Evolutionary conservation across 2,888 invertebrate species (phyloP).

Genomic region (Trichogramma dendrolimi): DNA sequence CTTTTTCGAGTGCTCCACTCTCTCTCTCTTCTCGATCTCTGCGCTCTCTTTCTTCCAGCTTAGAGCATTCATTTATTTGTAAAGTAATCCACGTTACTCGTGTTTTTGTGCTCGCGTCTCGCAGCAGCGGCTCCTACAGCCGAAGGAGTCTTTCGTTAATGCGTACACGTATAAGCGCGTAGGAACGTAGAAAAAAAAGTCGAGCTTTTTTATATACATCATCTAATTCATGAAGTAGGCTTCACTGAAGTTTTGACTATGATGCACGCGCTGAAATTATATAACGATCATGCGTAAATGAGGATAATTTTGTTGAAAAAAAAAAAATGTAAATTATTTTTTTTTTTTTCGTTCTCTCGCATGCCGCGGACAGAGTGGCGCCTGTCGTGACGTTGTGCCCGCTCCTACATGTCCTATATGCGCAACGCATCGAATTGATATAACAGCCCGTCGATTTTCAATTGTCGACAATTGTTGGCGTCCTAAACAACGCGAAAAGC

Average conservation of each 20-base stretch:
- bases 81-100: constrained; percentile 17
- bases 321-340: constrained; percentile 6
- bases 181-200: background rate
- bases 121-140: background rate
- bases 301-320: background rate
- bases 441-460: background rate
- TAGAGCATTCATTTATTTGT: constrained; percentile 23
- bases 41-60: background rate
- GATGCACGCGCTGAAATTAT: too few species aligned
- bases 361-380: background rate
- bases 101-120: constrained; percentile 14
- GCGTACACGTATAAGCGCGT: background rate
- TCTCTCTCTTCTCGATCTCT: background rate
- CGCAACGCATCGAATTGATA: background rate
- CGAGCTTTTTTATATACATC: background rate
- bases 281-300: too few species aligned
- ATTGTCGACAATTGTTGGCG: background rate
- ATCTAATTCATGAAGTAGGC: too few species aligned
- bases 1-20: constrained; percentile 12
- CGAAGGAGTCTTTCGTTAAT: background rate
- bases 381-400: background rate
- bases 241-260: too few species aligned
- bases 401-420: constrained; percentile 1
- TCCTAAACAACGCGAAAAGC: constrained; percentile 10
- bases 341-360: background rate